phyloP scores from a whole-genome alignment of 2,888 invertebrate species.

The Drosophila subquinaria region DNA sequence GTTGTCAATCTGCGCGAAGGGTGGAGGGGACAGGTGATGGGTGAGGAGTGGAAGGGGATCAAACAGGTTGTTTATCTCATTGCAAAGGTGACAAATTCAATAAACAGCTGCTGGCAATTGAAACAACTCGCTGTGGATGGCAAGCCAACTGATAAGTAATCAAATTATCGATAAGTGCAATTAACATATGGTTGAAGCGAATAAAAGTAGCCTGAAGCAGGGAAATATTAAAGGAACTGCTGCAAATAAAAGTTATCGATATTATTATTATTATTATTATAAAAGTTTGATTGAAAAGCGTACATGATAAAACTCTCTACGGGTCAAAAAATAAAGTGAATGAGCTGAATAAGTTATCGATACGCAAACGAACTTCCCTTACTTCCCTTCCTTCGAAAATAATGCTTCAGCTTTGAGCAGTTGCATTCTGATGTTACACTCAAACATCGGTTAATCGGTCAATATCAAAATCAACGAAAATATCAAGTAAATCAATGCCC shows the following conservation, averaged over 20 bases:
- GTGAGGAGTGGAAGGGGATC: not conserved
- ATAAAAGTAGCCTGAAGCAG: not conserved
- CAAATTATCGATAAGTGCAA: not conserved
- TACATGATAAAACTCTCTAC: no score
- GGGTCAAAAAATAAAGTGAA: no score
- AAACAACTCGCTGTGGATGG: not conserved
- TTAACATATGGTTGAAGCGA: not conserved
- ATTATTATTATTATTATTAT: no score
- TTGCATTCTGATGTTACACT: no score
- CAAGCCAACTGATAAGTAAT: not conserved
- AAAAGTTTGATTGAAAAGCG: no score
- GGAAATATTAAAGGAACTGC: not conserved
- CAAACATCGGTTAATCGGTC: no score
- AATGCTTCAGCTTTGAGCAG: no score
- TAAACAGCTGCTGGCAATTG: constrained; percentile 38
- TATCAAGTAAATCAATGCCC: no score
- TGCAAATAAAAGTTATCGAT: not conserved
- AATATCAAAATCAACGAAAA: no score
- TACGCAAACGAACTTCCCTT: no score
- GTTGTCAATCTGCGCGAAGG: not conserved
- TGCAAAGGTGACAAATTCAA: constrained; percentile 47
- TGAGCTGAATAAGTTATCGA: no score
- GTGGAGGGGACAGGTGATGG: not conserved
- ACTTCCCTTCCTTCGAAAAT: no score
- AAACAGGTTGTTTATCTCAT: constrained; percentile 46